Evolutionary conservation across 2,888 invertebrate species (phyloP).

Genomic region (Perizoma flavofasciatum): DNA sequence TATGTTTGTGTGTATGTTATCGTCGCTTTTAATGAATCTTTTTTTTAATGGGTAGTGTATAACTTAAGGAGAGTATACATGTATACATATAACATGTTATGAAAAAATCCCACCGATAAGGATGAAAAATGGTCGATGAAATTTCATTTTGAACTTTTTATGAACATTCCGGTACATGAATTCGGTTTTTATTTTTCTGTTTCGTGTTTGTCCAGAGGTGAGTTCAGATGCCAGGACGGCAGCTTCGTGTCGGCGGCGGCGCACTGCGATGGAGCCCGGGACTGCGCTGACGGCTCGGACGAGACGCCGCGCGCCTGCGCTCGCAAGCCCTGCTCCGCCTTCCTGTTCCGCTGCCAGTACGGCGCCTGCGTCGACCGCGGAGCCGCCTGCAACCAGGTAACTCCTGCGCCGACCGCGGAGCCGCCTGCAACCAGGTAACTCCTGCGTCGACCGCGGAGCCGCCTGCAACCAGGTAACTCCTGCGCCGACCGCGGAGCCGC

Average conservation of each 20-base stretch:
- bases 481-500: conserved; percentile 82
- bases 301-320: conserved; percentile 64
- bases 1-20: no score
- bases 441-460: conserved; percentile 82
- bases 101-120: no score
- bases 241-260: conserved; percentile 47
- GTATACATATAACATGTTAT: no score
- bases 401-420: conserved; percentile 83
- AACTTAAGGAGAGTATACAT: no score
- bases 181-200: no score
- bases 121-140: no score
- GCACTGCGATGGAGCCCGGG: conserved; percentile 59
- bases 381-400: conserved; percentile 74
- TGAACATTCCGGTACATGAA: no score
- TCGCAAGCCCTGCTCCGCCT: conserved; percentile 68
- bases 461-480: conserved; percentile 78
- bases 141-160: no score
- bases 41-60: no score
- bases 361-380: conserved; percentile 85
- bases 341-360: conserved; percentile 84
- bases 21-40: no score
- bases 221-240: conserved; percentile 60
- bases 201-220: conserved; percentile 46
- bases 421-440: conserved; percentile 77
- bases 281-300: conserved; percentile 67